A percentile compares a stretch with the other conserved stretches of the same genome.
phyloP scores from a whole-genome alignment of 2,888 invertebrate genomes.

The Cryptus viduatorius region DNA sequence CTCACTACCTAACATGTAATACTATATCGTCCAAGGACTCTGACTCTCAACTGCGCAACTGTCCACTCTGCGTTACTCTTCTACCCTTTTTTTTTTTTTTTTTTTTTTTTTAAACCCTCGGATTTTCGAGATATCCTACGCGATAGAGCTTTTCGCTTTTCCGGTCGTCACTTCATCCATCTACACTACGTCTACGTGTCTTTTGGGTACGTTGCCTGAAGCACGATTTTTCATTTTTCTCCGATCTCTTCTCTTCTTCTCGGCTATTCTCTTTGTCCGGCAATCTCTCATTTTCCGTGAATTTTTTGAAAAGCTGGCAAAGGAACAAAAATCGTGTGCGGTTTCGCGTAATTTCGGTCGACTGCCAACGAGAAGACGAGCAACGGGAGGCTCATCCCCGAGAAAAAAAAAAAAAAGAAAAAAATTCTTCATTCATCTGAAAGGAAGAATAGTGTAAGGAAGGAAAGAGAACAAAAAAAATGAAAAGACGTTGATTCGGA shows the following conservation, averaged over 20 bases:
- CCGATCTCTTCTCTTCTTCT: background rate
- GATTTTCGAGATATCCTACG: background rate
- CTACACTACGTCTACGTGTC: background rate
- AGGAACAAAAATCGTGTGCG: conserved; percentile 39
- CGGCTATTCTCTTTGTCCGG: background rate
- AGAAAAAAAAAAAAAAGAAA: conserved; percentile 11
- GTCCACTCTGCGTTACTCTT: background rate
- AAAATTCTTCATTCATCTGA: conserved; percentile 26
- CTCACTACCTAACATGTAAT: too few species aligned
- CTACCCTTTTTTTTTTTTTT: conserved; percentile 7
- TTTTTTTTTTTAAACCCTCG: background rate
- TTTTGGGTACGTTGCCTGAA: background rate
- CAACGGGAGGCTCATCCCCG: background rate
- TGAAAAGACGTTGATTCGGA: background rate
- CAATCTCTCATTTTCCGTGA: conserved; percentile 17
- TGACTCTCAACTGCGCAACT: conserved; percentile 7
- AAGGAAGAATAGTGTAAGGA: conserved; percentile 16
- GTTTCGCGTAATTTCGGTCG: conserved; percentile 40
- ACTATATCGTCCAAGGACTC: conserved; percentile 20
- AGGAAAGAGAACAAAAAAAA: conserved; percentile 20
- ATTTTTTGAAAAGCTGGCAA: background rate
- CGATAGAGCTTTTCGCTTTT: background rate
- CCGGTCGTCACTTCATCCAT: background rate
- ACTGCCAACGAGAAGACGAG: conserved; percentile 41
- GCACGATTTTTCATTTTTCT: conserved; percentile 13